Base-by-base conservation (phyloP, 2,888 invertebrate species). In the Nezara viridula region DNA sequence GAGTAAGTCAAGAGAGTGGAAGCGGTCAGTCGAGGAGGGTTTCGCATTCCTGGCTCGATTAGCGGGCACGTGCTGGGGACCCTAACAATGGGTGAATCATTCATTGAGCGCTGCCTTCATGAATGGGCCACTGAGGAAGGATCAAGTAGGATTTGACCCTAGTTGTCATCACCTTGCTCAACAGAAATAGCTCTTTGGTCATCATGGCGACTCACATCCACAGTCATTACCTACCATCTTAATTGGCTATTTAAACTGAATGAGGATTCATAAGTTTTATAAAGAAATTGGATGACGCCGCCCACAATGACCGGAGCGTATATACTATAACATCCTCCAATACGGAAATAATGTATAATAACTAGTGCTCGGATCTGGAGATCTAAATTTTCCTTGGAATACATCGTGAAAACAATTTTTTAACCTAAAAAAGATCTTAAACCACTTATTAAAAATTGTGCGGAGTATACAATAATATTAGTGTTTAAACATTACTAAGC, bases 131-230 rank as follows among this genome's bases (percentile, higher is more conserved):
- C 40, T 40, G 40, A 40, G 40, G 27, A 40, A 37, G 37, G 86
- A 86, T 86, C 60, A 86, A 86, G 86, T 86, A 86, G 86, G 86
- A 86, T 86, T 86, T 86, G 86, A 86, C 86, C 86, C 86, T 86
- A n/a, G 86, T 86, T 86, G 86, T 86, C 86, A 86, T 52, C 52
- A 86, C 86, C 86, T 86, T 40, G n/a, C 16, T 14, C 12, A 40
- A 19, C 40, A 60, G 86, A 55, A 86, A 86, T 86, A 86, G 86
- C 86, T 86, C 86, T 86, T 44, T 32, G 50, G 50, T 73, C 55
- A 86, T 40, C 86, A n/a, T n/a, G 52, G 40, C 49, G n/a, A n/a
- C n/a, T n/a, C n/a, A n/a, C 50, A 19, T 5, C 0, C 3, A 19
- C 14, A 77, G 44, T 81, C 81, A 81, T 81, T 44, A 73, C 66